Percentiles rank a stretch among this genome's conserved stretches.
Conservation (phyloP, 2,797 vertebrate genomes). For the Notolepis coatsorum region DNA sequence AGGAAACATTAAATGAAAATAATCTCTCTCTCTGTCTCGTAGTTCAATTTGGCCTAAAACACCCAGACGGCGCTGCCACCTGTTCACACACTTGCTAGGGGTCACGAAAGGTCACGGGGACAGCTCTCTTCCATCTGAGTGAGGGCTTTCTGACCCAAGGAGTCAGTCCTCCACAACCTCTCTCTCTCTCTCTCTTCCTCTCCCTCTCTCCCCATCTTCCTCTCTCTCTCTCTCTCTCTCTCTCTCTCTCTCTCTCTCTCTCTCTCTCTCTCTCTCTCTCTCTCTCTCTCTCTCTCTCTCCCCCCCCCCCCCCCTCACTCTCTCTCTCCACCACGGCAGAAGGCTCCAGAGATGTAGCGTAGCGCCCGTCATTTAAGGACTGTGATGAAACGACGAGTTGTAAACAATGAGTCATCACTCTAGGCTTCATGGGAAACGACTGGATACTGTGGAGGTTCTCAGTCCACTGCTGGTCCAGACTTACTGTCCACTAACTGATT, state of each 20-base stretch:
- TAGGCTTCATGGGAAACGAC: not conserved
- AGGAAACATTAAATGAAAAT: no score
- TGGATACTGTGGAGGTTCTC: no score
- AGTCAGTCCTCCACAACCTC: no score
- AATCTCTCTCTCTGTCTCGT: not conserved
- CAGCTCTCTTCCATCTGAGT: not conserved
- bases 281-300: no score
- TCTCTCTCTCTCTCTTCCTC: no score
- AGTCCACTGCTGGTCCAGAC: conserved; percentile 13
- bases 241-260: not conserved
- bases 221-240: no score
- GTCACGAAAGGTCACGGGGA: not conserved
- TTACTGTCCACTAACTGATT: not conserved
- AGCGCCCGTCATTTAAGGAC: conserved; percentile 18
- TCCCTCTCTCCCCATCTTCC: no score
- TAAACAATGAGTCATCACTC: conserved; percentile 12
- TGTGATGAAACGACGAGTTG: conserved; percentile 11
- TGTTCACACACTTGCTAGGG: not conserved
- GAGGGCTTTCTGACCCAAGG: not conserved
- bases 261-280: not conserved
- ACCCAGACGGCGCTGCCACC: not conserved
- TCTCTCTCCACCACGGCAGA: not conserved
- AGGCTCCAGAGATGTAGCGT: not conserved
- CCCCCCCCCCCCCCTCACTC: no score
- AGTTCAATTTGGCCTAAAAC: not conserved